Evolutionary conservation across 2,113 vertebrate genomes (phyloP).

Genomic region (Charina bottae): DNA sequence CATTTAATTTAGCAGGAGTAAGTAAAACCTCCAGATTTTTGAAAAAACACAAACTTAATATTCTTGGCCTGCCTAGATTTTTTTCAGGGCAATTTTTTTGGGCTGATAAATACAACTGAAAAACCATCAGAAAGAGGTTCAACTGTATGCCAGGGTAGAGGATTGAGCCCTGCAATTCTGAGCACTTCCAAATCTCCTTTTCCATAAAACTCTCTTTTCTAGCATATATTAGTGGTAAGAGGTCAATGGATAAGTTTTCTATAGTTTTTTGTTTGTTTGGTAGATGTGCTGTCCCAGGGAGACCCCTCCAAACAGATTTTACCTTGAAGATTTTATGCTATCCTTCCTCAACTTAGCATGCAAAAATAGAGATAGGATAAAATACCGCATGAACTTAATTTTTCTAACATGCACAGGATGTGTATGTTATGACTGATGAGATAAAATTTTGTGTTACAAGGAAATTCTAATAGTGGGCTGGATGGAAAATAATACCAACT

Average conservation of each 20-base stretch:
- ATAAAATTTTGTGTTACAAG: neutral
- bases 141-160: neutral
- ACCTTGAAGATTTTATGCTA: neutral
- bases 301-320: constrained; percentile 39
- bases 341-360: constrained; percentile 34
- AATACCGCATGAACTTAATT: neutral
- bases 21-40: neutral
- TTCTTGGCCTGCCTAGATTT: neutral
- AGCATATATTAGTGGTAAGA: constrained; percentile 3
- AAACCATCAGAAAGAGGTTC: neutral
- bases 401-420: neutral
- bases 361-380: neutral
- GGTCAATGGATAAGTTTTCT: neutral
- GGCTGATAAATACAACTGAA: neutral
- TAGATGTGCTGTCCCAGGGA: rapidly evolving
- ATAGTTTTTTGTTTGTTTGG: constrained; percentile 9
- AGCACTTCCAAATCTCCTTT: neutral
- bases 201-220: neutral
- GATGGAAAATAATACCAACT: neutral
- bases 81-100: neutral
- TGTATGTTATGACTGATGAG: neutral
- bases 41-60: neutral
- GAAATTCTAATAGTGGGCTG: neutral
- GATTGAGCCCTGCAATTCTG: constrained; percentile 23
- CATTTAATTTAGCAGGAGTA: neutral